Percentiles rank a stretch among this genome's conserved stretches.
Evolutionary conservation across 2,797 vertebrate species (phyloP).

Genomic region (Cercopithecus hamlyni): DNA sequence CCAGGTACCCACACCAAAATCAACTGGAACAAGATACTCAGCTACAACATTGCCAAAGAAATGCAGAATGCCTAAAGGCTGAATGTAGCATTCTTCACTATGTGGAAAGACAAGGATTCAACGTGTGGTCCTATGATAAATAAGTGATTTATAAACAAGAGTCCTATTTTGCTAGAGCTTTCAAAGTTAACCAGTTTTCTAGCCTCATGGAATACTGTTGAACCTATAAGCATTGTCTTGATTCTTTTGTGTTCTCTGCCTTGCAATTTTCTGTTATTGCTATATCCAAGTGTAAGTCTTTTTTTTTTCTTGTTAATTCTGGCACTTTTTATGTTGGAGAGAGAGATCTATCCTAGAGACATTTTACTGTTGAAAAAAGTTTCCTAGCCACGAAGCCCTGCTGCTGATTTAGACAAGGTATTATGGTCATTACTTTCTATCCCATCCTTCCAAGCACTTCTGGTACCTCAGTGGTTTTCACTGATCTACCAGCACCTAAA

Average conservation of each 20-base stretch:
- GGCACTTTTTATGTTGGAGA: slow-evolving; percentile 60
- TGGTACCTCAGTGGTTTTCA: slow-evolving; percentile 47
- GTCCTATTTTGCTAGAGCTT: too few relatives aligned
- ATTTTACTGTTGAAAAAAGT: slow-evolving; percentile 78
- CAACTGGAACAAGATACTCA: too few relatives aligned
- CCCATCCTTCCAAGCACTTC: slow-evolving; percentile 47
- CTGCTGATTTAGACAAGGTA: slow-evolving; percentile 54
- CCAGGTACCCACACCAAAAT: too few relatives aligned
- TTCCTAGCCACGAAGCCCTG: slow-evolving; percentile 28
- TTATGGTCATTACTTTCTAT: slow-evolving; percentile 46
- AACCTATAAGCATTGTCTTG: slow-evolving; percentile 74
- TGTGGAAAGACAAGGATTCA: too few relatives aligned
- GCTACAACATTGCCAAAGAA: too few relatives aligned
- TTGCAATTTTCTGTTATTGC: slow-evolving; percentile 75
- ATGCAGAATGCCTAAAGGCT: too few relatives aligned
- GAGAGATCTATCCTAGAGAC: slow-evolving; percentile 60
- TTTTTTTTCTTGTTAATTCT: slow-evolving; percentile 16
- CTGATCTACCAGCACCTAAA: neutral
- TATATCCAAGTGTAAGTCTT: slow-evolving; percentile 49
- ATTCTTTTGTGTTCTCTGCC: slow-evolving; percentile 82
- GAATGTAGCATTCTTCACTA: too few relatives aligned
- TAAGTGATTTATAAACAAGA: too few relatives aligned
- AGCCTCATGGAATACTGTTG: too few relatives aligned
- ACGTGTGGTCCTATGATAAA: too few relatives aligned
- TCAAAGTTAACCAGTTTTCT: too few relatives aligned